phyloP scores from a whole-genome alignment of 2,888 invertebrate genomes.

The Phanerotoma sp. region DNA sequence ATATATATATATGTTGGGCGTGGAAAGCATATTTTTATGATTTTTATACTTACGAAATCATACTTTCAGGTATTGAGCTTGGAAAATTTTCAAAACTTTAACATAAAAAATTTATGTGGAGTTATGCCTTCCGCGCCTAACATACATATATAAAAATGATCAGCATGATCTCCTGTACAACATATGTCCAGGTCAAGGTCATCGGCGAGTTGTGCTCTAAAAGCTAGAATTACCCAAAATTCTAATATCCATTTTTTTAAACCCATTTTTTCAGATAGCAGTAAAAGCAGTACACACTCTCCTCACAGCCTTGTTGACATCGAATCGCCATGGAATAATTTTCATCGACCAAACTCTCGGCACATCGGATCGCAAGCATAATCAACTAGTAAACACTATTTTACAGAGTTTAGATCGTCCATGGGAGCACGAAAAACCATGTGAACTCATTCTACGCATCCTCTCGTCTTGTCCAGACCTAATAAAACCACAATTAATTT shows the following conservation, averaged over 20 bases:
- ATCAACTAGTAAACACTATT: conserved; percentile 65
- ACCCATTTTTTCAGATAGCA: conserved; percentile 57
- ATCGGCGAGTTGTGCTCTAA: no score
- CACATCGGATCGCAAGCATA: conserved; percentile 63
- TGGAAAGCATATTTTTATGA: no score
- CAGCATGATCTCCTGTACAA: no score
- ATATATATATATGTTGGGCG: no score
- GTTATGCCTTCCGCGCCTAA: no score
- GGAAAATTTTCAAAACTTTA: not conserved
- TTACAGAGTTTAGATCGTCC: conserved; percentile 68
- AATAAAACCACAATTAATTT: conserved; percentile 64
- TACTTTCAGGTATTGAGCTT: no score
- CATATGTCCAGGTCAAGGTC: no score
- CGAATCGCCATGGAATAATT: conserved; percentile 74
- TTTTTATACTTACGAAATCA: no score
- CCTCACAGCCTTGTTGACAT: conserved; percentile 73
- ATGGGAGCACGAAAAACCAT: conserved; percentile 69
- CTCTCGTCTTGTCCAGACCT: conserved; percentile 72
- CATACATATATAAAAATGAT: no score
- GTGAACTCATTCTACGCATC: conserved; percentile 66
- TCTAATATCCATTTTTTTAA: no score
- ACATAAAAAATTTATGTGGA: no score
- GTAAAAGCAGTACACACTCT: conserved; percentile 67
- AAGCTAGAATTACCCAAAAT: no score
- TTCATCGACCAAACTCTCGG: conserved; percentile 72